Evolutionary conservation across 2,888 invertebrate genomes (phyloP).

Genomic region (Pollenia angustigena): DNA sequence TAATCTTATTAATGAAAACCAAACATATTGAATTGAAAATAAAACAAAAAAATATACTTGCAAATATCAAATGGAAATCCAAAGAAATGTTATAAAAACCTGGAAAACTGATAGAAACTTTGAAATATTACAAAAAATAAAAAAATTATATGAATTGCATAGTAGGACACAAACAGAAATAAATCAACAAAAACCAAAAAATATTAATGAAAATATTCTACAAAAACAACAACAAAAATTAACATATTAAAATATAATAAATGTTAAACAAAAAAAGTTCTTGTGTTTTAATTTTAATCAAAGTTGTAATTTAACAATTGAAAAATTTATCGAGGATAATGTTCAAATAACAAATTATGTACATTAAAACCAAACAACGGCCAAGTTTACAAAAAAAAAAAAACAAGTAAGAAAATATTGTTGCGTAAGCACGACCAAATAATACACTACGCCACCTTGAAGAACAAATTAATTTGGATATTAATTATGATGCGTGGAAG

Average conservation of each 20-base stretch:
- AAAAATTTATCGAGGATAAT: neutral
- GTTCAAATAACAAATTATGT: constrained; percentile 16
- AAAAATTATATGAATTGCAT: constrained; percentile 47
- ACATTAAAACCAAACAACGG: neutral
- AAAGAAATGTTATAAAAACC: constrained; percentile 51
- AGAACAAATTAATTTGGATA: too few species aligned
- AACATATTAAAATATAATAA: constrained; percentile 68
- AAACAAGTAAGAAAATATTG: neutral
- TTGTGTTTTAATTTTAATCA: constrained; percentile 58
- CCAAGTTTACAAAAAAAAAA: neutral
- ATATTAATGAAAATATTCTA: constrained; percentile 72
- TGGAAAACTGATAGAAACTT: constrained; percentile 27
- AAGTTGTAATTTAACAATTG: constrained; percentile 34
- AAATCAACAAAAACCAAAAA: constrained; percentile 66
- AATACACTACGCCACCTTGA: too few species aligned
- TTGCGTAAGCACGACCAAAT: too few species aligned
- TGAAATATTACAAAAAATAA: constrained; percentile 51
- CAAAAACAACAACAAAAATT: constrained; percentile 47
- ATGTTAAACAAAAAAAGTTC: constrained; percentile 61
- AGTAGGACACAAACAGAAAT: constrained; percentile 61
- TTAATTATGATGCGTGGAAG: too few species aligned
- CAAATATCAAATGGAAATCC: constrained; percentile 47
- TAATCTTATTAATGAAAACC: constrained; percentile 52
- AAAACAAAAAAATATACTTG: constrained; percentile 26
- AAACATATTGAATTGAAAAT: constrained; percentile 50